phyloP scores from a whole-genome alignment of 2,113 vertebrate genomes.

The Aspiorhynchus laticeps region DNA sequence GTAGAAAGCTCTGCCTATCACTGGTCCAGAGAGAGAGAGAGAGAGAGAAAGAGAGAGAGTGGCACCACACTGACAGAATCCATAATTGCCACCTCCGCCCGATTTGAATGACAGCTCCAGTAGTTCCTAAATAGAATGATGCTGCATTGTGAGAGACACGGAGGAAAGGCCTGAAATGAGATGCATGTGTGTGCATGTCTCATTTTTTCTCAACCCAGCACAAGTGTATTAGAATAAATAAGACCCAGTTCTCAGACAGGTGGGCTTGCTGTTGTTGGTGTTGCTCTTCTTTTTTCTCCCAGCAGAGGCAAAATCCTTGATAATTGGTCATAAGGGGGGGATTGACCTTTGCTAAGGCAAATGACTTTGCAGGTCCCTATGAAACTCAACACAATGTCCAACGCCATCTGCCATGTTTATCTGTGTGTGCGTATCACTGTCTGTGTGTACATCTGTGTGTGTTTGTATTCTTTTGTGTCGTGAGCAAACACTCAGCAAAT shows the following conservation, averaged over 20 bases:
- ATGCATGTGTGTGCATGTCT: background rate
- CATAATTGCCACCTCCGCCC: constrained; percentile 34
- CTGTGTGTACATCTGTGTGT: constrained; percentile 41
- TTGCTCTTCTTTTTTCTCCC: constrained; percentile 55
- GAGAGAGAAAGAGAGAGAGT: constrained; percentile 10
- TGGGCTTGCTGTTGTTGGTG: constrained; percentile 51
- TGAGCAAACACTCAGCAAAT: constrained; percentile 57
- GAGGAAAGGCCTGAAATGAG: constrained; percentile 23
- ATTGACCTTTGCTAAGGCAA: constrained; percentile 70
- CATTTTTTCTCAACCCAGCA: constrained; percentile 30
- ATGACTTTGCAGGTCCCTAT: constrained; percentile 66
- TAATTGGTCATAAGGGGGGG: constrained; percentile 81
- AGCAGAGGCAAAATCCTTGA: constrained; percentile 76
- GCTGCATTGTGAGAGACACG: constrained; percentile 36
- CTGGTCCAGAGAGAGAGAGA: background rate
- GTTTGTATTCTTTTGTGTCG: constrained; percentile 22
- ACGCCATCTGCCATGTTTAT: constrained; percentile 74
- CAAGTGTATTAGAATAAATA: constrained; percentile 49
- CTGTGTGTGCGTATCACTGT: constrained; percentile 36
- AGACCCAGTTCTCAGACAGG: constrained; percentile 48
- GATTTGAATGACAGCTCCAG: constrained; percentile 15
- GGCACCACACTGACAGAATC: constrained; percentile 21
- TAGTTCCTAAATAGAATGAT: constrained; percentile 38
- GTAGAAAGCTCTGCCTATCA: constrained; percentile 5
- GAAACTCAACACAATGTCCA: constrained; percentile 66